Base-by-base conservation (phyloP, 2,888 invertebrate genomes). In the Ptychoptera albimana region DNA sequence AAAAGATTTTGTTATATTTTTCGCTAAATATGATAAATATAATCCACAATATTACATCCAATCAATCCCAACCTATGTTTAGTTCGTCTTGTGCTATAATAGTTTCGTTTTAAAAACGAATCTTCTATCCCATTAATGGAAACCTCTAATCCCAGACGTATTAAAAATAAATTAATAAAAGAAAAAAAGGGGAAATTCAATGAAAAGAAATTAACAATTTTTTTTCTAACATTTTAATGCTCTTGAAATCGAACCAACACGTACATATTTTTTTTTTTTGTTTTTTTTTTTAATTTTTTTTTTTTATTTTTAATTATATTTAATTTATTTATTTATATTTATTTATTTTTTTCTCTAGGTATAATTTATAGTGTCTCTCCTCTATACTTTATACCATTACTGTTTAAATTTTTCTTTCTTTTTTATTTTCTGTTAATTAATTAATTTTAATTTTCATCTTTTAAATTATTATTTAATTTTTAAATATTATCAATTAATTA, bases 151-250 rank as follows among this genome's bases (percentile, higher is more conserved):
- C n/a, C n/a, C n/a, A n/a, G n/a, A n/a, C n/a, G n/a, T 23, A 7
- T 23, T 5, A 23, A 23, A 23, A 23, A 23, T 37, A 9, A 12
- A 5, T 14, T 9, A 37, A 37, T 38, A 15, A 16, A 13, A 36
- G 15, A 4, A 37, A 37, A 16, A 15, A 16, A 13, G 12, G 15
- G 13, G 12, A 23, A 45, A 35, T 30, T 8, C 2, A 39, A 13
- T 14, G 45, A 43, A 42, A 43, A 13, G 35, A 8, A 4, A 46
- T 32, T 45, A 16, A n/a, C n/a, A 45, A 46, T 45, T 45, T 54
- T 53, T 54, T 55, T 54, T 55, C 55, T 55, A 55, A 55, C 55
- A 54, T 55, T 55, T 55, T 55, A 54, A 55, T 54, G 52, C 53
- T 55, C 53, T 53, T 53, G 53, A 52, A 53, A 51, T 55, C 54